Evolutionary conservation across 2,113 vertebrate species (phyloP).

Genomic region (Chloebia gouldiae): DNA sequence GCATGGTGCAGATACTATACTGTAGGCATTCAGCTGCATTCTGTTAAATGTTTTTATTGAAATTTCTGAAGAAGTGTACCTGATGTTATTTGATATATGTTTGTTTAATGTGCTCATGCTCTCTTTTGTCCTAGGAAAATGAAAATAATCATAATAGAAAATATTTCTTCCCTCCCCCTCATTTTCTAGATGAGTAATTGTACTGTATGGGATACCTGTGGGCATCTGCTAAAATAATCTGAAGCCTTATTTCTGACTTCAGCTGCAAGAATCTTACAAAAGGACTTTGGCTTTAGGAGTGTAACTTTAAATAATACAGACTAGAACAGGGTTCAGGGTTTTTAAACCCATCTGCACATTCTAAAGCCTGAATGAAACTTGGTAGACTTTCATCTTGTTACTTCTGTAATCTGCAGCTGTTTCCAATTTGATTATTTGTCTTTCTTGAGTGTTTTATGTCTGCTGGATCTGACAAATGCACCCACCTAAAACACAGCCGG

Average conservation of each 20-base stretch:
- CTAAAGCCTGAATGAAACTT: background rate
- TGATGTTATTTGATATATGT: constrained; percentile 14
- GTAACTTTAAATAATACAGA: background rate
- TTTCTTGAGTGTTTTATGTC: background rate
- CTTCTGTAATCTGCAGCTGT: background rate
- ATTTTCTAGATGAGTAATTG: background rate
- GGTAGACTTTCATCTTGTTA: background rate
- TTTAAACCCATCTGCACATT: background rate
- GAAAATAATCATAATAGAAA: background rate
- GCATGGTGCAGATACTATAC: constrained; percentile 53
- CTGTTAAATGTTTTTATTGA: constrained; percentile 50
- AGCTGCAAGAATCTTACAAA: background rate
- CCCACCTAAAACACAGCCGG: background rate
- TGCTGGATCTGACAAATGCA: background rate
- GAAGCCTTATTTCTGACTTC: background rate
- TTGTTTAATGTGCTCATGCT: background rate
- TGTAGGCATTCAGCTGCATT: constrained; percentile 48
- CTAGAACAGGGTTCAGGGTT: background rate
- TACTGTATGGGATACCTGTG: background rate
- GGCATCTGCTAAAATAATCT: background rate
- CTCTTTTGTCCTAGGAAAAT: background rate
- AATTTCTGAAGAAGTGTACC: constrained; percentile 14
- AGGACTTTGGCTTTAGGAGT: background rate
- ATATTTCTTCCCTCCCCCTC: background rate
- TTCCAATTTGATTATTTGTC: background rate